These are phyloP conservation scores for Lithophane leautieri DNA, from an alignment of 2,888 invertebrate genomes.

Conservation along the genomic window DNA sequence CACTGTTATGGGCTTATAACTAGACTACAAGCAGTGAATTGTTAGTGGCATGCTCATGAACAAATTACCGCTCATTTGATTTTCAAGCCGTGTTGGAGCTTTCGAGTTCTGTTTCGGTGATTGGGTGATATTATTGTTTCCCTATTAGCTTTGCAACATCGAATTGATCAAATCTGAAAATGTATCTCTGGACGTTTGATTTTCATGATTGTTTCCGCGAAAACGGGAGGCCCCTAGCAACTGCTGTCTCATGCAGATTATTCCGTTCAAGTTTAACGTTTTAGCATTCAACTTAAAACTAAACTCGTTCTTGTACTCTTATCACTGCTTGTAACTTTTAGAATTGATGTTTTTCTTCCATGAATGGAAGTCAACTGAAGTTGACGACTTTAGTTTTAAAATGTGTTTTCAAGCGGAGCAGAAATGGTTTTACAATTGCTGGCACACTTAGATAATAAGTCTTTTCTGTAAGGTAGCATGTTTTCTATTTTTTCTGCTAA, in stretches of 20 bases:
- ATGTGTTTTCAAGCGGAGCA: constrained; percentile 76
- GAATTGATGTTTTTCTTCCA: constrained; percentile 80
- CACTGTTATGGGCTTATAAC: constrained; percentile 10
- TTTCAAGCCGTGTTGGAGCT: constrained; percentile 17
- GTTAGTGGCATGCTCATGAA: constrained; percentile 5
- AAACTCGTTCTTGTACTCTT: constrained; percentile 70
- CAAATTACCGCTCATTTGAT: constrained; percentile 39
- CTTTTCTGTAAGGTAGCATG: constrained; percentile 26
- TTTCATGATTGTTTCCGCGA: constrained; percentile 20
- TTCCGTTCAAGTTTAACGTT: constrained; percentile 62
- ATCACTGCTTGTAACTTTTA: constrained; percentile 77
- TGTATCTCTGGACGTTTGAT: constrained; percentile 4
- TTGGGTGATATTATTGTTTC: constrained; percentile 37
- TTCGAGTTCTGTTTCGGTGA: constrained; percentile 13
- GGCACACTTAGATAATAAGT: constrained; percentile 55
- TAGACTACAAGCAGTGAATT: constrained; percentile 9
- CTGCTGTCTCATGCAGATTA: constrained; percentile 25
- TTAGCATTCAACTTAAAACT: constrained; percentile 72
- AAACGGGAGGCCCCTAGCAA: background rate
- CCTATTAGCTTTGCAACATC: constrained; percentile 26
- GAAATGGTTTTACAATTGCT: constrained; percentile 72
- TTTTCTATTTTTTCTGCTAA: constrained; percentile 30
- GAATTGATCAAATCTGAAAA: constrained; percentile 4
- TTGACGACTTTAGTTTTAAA: constrained; percentile 77
- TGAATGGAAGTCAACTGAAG: no score